These are phyloP conservation scores for Asteroscopus sphinx DNA, from an alignment of 2,888 invertebrate genomes.

Conservation along the genomic window DNA sequence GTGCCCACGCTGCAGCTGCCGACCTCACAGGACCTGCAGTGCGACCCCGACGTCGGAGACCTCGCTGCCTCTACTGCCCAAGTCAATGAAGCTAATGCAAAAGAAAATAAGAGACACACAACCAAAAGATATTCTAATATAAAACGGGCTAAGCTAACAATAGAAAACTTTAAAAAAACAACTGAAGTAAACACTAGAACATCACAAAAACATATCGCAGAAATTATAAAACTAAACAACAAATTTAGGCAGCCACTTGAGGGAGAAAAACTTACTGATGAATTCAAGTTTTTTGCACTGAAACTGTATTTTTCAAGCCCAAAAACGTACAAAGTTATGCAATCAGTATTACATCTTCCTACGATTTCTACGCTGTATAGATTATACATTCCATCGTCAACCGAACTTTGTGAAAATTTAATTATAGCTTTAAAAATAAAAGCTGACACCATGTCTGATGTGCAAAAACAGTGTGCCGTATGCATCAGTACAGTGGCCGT, in stretches of 20 bases:
- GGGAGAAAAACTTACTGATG: conserved; percentile 15
- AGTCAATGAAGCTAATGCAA: background rate
- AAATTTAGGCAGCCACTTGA: conserved; percentile 5
- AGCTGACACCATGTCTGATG: conserved; percentile 42
- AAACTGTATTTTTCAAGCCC: conserved; percentile 46
- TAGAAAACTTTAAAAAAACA: conserved; percentile 4
- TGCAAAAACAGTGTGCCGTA: conserved; percentile 51
- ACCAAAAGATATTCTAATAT: background rate
- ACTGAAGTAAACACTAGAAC: background rate
- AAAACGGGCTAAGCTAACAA: background rate
- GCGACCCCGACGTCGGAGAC: conserved; percentile 26
- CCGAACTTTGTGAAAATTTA: conserved; percentile 16
- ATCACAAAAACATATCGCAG: conserved; percentile 16
- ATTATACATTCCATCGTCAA: conserved; percentile 20
- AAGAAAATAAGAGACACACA: too few relatives aligned
- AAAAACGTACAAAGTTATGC: conserved; percentile 35
- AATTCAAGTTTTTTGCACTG: conserved; percentile 42
- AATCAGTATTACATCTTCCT: conserved; percentile 31
- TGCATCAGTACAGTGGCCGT: conserved; percentile 37
- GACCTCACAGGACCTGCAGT: conserved; percentile 11
- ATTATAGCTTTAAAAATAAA: conserved; percentile 40
- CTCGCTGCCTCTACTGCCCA: background rate
- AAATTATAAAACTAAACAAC: conserved; percentile 25
- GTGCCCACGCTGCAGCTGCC: conserved; percentile 55
- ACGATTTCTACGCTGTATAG: conserved; percentile 31